A percentile compares a stretch with the other conserved stretches of the same genome.
phyloP scores from a whole-genome alignment of 2,113 vertebrate species.

The Herpetotheres cachinnans region DNA sequence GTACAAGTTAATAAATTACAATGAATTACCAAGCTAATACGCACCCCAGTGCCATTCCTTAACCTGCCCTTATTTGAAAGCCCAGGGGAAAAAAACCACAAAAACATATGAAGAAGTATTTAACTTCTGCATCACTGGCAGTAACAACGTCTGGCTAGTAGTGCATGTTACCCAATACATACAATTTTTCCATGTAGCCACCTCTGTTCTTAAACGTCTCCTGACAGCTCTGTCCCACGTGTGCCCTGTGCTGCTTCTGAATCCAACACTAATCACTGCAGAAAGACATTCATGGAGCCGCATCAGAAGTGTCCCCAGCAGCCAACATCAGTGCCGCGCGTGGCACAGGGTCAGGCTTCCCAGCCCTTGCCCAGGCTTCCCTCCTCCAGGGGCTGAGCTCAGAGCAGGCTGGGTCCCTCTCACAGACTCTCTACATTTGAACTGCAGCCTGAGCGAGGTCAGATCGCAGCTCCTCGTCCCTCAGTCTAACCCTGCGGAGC shows the following conservation, averaged over 20 bases:
- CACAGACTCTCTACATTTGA: neutral
- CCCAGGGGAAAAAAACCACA: neutral
- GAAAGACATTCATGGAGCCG: neutral
- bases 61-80: neutral
- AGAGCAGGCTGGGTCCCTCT: neutral
- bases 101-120: neutral
- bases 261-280: neutral
- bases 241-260: neutral
- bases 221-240: fast-evolving
- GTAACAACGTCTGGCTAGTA: neutral
- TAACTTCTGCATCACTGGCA: neutral
- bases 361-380: neutral
- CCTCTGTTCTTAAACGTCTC: neutral
- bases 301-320: neutral
- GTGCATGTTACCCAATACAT: neutral
- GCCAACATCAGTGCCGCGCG: fast-evolving
- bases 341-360: neutral
- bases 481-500: neutral
- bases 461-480: neutral
- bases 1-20: conserved; percentile 50
- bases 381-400: neutral
- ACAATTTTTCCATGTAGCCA: neutral
- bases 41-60: neutral
- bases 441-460: neutral
- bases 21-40: neutral